These are phyloP conservation scores for Cancer borealis DNA, from an alignment of 2,888 invertebrate genomes.

Conservation along the genomic window DNA sequence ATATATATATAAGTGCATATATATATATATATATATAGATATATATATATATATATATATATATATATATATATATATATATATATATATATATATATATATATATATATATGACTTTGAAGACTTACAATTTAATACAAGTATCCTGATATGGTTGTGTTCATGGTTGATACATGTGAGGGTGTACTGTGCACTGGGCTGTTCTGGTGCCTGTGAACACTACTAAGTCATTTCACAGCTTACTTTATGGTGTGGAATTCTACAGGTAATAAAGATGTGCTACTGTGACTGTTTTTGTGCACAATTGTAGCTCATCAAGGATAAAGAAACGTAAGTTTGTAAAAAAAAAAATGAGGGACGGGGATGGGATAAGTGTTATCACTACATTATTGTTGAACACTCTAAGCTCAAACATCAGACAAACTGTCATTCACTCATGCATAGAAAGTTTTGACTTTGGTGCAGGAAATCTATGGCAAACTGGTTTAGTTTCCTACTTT, in stretches of 20 bases:
- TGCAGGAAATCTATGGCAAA: conserved; percentile 35
- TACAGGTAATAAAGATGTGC: not conserved
- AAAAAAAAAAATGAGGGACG: not conserved
- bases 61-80: conserved; percentile 61
- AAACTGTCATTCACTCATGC: conserved; percentile 34
- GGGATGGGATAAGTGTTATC: not conserved
- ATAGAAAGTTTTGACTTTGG: conserved; percentile 41
- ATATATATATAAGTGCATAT: conserved; percentile 59
- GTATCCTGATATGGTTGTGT: conserved; percentile 18
- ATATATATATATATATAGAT: conserved; percentile 59
- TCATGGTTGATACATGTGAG: conserved; percentile 36
- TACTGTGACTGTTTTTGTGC: not conserved
- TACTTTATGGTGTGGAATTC: conserved; percentile 4
- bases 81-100: conserved; percentile 60
- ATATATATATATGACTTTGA: conserved; percentile 48
- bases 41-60: conserved; percentile 58
- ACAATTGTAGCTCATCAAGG: not conserved
- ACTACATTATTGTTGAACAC: not conserved
- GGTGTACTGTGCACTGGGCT: not conserved
- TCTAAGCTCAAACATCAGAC: not conserved
- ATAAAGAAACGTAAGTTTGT: not conserved
- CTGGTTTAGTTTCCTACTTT: not conserved
- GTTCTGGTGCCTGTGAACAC: conserved; percentile 10
- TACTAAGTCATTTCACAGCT: conserved; percentile 30
- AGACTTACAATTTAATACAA: not conserved